Percentiles rank a stretch among this genome's conserved stretches.
These are phyloP conservation scores for Drosophila eugracilis DNA, from an alignment of 1,140 invertebrate genomes.

Conservation along the genomic window DNA sequence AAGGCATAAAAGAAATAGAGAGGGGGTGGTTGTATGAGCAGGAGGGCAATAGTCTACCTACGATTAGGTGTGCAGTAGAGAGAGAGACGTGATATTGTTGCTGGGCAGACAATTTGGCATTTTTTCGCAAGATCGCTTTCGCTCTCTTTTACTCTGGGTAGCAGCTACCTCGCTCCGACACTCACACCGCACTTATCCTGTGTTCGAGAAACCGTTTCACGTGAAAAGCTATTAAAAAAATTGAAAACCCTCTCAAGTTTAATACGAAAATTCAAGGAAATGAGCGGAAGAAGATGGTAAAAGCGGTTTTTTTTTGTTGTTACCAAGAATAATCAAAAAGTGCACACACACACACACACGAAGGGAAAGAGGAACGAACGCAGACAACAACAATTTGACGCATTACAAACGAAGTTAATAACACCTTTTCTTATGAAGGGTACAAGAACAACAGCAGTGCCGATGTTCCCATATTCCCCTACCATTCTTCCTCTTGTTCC, in stretches of 20 bases:
- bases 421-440: slow-evolving; percentile 81
- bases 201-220: slow-evolving; percentile 66
- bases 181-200: slow-evolving; percentile 43
- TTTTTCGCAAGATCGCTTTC: slow-evolving; percentile 52
- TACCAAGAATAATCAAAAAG: slow-evolving; percentile 79
- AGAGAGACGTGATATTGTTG: background rate
- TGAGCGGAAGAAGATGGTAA: slow-evolving; percentile 80
- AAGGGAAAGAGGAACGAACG: slow-evolving; percentile 35
- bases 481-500: slow-evolving; percentile 1
- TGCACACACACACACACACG: slow-evolving; percentile 45
- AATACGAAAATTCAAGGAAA: slow-evolving; percentile 81
- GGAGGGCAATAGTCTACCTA: slow-evolving; percentile 27
- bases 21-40: background rate
- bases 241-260: slow-evolving; percentile 74
- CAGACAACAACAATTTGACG: slow-evolving; percentile 63
- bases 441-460: slow-evolving; percentile 31
- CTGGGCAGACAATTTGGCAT: slow-evolving; percentile 57
- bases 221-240: slow-evolving; percentile 80
- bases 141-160: slow-evolving; percentile 2
- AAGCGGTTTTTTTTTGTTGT: slow-evolving; percentile 65
- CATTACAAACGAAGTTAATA: slow-evolving; percentile 75
- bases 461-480: slow-evolving; percentile 37
- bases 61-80: slow-evolving; percentile 13
- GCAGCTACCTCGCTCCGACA: slow-evolving; percentile 15
- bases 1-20: slow-evolving; percentile 33